Base-by-base conservation (phyloP, 2,888 invertebrate genomes). In the Lithophane ornitopus region DNA sequence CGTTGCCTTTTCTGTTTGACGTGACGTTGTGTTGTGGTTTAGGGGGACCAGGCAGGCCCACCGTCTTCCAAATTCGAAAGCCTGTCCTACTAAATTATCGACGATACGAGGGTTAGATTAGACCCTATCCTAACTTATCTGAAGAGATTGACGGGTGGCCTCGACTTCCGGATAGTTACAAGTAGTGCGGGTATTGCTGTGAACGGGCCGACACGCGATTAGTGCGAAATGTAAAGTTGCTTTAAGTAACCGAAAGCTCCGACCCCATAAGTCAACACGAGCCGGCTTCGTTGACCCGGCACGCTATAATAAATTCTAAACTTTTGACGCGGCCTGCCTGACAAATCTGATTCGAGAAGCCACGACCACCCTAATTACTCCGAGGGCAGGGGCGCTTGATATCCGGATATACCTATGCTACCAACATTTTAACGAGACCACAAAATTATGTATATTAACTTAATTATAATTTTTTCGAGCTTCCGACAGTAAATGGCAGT, bases 291-390 rank as follows among this genome's bases (percentile, higher is more conserved):
- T 54, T 84, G 80, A 84, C 76, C 81, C 74, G 76, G 63, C 71
- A 54, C 75, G 69, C 76, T 78, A 52, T 71, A 86, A 87, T 85
- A 85, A 85, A 85, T 84, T 84, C 74, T 70, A 81, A 84, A 84
- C 82, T 84, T 84, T 82, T 73, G 85, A 85, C 84, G 26, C 74
- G 70, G 58, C 34, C 65, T 56, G 54, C 76, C 76, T 74, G 70
- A 77, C 78, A 70, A 82, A 82, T 86, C 82, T 74, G 83, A 41
- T 41, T 1, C 41, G 9, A 34, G 65, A 63, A 59, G 66, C 34
- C 41, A 52, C 72, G 74, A 75, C 70, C 79, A 62, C 78, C 71
- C 61, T 85, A 87, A 88, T 88, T 84, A 83, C 84, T 72, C 49
- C 61, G 73, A 80, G 65, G 66, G 69, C 71, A 80, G 65, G 66